Conservation (phyloP, 2,888 invertebrate genomes). For the Dorcus hopei region DNA sequence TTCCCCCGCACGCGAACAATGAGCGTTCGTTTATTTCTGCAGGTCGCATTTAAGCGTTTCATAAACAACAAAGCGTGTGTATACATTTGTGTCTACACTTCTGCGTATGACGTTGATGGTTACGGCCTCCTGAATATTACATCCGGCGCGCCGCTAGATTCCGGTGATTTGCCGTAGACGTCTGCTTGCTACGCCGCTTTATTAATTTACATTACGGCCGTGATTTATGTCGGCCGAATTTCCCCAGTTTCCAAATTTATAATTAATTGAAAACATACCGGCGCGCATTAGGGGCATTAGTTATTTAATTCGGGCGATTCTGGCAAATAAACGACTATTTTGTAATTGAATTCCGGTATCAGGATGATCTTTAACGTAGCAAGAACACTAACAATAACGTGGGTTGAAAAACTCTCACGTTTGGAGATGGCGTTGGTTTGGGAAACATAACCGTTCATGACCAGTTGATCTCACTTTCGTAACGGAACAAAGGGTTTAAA, state of each 20-base stretch:
- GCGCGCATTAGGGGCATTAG: too few species aligned
- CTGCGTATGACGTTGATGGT: conserved; percentile 23
- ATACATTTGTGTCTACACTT: conserved; percentile 19
- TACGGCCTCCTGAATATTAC: conserved; percentile 21
- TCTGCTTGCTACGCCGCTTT: conserved; percentile 10
- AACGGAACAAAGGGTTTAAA: too few species aligned
- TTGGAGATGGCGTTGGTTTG: too few species aligned
- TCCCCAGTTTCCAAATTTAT: conserved; percentile 6
- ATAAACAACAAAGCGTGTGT: conserved; percentile 14
- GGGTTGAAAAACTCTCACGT: too few species aligned
- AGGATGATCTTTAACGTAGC: too few species aligned
- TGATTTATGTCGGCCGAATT: conserved; percentile 14
- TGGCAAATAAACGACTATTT: too few species aligned
- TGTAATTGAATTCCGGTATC: too few species aligned
- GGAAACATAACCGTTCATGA: too few species aligned
- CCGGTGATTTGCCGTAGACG: conserved; percentile 12
- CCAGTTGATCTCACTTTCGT: too few species aligned
- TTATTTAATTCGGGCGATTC: too few species aligned
- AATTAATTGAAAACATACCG: conserved; percentile 2
- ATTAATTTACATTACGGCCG: conserved; percentile 18
- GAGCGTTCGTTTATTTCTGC: not conserved
- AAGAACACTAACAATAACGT: too few species aligned
- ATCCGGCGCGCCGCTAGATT: conserved; percentile 14
- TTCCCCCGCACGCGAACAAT: not conserved
- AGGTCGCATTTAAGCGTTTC: not conserved